A percentile compares a stretch with the other conserved stretches of the same genome.
Conservation (phyloP, 2,888 invertebrate genomes). For the Agonum fuliginosum region DNA sequence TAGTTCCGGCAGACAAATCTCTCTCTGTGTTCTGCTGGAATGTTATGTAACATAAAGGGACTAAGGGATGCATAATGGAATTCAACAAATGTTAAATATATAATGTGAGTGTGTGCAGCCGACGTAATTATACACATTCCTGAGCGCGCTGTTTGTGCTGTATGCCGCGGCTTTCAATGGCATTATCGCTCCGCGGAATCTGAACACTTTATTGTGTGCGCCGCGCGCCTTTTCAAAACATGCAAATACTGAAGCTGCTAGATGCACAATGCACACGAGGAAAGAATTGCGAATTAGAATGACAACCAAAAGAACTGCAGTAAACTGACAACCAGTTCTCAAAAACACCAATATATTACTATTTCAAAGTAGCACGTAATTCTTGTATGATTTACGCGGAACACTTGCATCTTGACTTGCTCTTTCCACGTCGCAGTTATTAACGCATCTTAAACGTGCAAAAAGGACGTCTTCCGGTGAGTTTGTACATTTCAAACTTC, state of each 20-base stretch:
- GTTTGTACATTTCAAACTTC: neutral
- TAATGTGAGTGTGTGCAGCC: slow-evolving; percentile 54
- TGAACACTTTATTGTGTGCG: slow-evolving; percentile 45
- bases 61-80: slow-evolving; percentile 57
- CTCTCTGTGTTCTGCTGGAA: slow-evolving; percentile 21
- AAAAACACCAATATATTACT: neutral
- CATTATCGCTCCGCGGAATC: slow-evolving; percentile 49
- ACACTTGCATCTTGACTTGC: neutral
- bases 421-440: neutral
- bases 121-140: slow-evolving; percentile 55
- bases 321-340: neutral
- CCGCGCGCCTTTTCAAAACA: slow-evolving; percentile 46
- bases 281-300: no score
- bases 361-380: neutral
- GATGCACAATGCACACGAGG: neutral
- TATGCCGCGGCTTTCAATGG: slow-evolving; percentile 9
- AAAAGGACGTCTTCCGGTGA: neutral
- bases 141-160: slow-evolving; percentile 33
- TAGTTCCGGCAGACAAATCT: slow-evolving; percentile 3
- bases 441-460: neutral
- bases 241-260: slow-evolving; percentile 10
- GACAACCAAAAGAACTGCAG: no score
- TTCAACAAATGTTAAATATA: slow-evolving; percentile 59
- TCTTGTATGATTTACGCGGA: neutral
- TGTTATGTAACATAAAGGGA: slow-evolving; percentile 29